A percentile compares a stretch with the other conserved stretches of the same genome.
These are phyloP conservation scores for Heliconius melpomene DNA, from an alignment of 1,140 invertebrate genomes.

Conservation along the genomic window DNA sequence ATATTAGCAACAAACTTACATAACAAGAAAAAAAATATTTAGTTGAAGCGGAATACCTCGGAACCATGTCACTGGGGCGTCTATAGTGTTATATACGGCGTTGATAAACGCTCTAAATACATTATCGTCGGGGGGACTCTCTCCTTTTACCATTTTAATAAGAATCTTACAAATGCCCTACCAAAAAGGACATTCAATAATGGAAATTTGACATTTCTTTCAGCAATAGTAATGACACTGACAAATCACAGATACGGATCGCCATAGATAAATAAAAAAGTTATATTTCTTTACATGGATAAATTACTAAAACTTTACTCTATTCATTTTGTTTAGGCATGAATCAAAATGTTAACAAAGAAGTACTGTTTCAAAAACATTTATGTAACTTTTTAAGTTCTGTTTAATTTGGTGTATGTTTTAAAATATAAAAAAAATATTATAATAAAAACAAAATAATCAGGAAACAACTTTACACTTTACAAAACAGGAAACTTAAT, in stretches of 20 bases:
- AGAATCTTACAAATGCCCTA: constrained; percentile 23
- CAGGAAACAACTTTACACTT: too few relatives aligned
- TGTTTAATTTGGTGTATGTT: too few relatives aligned
- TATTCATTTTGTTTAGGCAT: too few relatives aligned
- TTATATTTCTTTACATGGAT: too few relatives aligned
- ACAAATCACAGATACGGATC: background rate
- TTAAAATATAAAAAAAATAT: too few relatives aligned
- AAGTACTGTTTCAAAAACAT: too few relatives aligned
- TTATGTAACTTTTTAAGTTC: too few relatives aligned
- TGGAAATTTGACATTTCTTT: constrained; percentile 29
- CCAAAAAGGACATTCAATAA: constrained; percentile 27
- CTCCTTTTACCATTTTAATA: constrained; percentile 51
- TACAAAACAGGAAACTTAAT: too few relatives aligned
- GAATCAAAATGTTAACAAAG: too few relatives aligned
- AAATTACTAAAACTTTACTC: too few relatives aligned
- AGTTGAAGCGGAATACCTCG: constrained; percentile 79
- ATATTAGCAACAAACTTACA: constrained; percentile 58
- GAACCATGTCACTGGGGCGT: constrained; percentile 85
- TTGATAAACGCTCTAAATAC: constrained; percentile 79
- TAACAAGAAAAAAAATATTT: constrained; percentile 52
- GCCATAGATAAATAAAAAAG: too few relatives aligned
- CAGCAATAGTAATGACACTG: background rate
- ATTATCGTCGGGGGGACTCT: constrained; percentile 58
- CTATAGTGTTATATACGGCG: constrained; percentile 79
- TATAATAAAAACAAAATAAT: too few relatives aligned